These are phyloP conservation scores for Artibeus lituratus DNA, from an alignment of 2,797 vertebrate species.

Conservation along the genomic window DNA sequence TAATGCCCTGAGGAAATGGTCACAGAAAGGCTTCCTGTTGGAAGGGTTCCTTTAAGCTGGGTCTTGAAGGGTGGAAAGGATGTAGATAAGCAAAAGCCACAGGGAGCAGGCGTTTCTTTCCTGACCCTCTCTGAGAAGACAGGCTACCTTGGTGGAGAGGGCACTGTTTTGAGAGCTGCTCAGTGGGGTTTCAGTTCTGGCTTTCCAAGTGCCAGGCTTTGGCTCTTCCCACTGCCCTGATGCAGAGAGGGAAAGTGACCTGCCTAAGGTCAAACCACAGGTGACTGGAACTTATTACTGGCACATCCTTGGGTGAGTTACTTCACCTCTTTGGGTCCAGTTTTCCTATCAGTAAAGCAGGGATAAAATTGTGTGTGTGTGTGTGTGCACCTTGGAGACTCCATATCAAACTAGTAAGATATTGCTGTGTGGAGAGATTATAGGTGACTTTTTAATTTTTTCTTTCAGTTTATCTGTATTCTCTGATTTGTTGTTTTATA, in stretches of 20 bases:
- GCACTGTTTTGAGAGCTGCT: not conserved
- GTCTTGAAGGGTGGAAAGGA: not conserved
- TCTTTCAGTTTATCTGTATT: conserved; percentile 1
- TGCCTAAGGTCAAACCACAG: not conserved
- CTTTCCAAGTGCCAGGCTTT: not conserved
- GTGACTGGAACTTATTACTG: not conserved
- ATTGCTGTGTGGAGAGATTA: not conserved
- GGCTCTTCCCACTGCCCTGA: not conserved
- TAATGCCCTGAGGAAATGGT: not conserved
- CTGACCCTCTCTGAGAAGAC: not conserved
- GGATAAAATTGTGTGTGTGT: not conserved
- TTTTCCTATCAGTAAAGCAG: not conserved
- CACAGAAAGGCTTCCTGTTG: not conserved
- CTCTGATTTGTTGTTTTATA: not conserved
- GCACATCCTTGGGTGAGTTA: not conserved
- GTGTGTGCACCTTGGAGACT: not conserved
- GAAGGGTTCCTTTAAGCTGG: not conserved
- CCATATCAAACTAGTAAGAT: not conserved
- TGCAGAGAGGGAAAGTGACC: not conserved
- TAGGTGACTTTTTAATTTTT: not conserved
- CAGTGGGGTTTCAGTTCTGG: not conserved
- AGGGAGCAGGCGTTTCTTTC: not conserved
- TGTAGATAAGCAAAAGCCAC: not conserved
- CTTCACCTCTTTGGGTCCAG: not conserved
- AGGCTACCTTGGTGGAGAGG: not conserved